These are phyloP conservation scores for Lutjanus erythropterus DNA, from an alignment of 2,113 vertebrate species.

Conservation along the genomic window DNA sequence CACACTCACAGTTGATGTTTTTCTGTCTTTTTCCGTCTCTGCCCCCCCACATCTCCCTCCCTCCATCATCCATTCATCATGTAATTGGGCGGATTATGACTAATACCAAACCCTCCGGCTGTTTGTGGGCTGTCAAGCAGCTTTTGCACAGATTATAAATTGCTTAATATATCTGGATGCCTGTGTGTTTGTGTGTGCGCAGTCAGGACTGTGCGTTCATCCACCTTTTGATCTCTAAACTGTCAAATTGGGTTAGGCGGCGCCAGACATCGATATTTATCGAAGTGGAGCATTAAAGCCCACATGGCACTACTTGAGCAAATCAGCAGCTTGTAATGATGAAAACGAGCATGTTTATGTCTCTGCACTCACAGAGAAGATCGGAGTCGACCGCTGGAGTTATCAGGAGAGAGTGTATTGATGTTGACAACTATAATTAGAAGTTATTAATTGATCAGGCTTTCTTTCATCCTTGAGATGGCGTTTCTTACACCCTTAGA, in stretches of 20 bases:
- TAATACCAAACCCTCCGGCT: conserved; percentile 57
- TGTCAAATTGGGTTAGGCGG: conserved; percentile 45
- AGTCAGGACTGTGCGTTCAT: neutral
- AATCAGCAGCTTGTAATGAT: conserved; percentile 39
- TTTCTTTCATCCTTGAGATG: neutral
- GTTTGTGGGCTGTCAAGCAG: conserved; percentile 58
- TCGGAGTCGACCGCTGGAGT: conserved; percentile 19
- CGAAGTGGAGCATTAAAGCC: neutral
- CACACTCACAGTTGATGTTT: conserved; percentile 10
- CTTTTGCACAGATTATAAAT: conserved; percentile 58
- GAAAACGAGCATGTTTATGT: conserved; percentile 12
- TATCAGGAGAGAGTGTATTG: conserved; percentile 19
- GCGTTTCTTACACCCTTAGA: no score
- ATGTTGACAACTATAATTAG: conserved; percentile 43
- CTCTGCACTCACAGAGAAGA: conserved; percentile 5
- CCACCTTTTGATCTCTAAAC: conserved; percentile 47
- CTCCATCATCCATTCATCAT: conserved; percentile 46
- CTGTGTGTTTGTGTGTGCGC: conserved; percentile 36
- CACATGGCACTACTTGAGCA: conserved; percentile 1
- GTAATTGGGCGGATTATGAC: conserved; percentile 63
- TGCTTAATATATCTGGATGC: conserved; percentile 48
- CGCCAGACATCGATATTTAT: conserved; percentile 30
- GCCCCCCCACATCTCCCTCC: neutral
- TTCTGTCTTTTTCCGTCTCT: conserved; percentile 21
- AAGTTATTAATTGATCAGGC: conserved; percentile 29